These are phyloP conservation scores for Lordiphosa fenestrarum DNA, from an alignment of 2,888 invertebrate genomes.

Conservation along the genomic window DNA sequence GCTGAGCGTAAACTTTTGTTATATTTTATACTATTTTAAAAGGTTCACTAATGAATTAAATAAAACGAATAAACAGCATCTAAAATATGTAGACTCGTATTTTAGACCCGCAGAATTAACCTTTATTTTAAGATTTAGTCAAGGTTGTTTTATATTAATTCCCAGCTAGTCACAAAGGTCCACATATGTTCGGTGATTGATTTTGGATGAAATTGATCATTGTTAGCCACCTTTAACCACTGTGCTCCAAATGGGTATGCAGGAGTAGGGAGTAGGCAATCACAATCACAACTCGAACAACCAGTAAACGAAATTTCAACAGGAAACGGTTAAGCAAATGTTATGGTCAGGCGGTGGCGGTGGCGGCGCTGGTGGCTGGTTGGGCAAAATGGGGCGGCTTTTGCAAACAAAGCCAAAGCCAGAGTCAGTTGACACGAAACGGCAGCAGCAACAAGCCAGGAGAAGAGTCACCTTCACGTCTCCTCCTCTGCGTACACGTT, in stretches of 20 bases:
- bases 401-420: constrained; percentile 50
- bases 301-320: constrained; percentile 47
- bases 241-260: constrained; percentile 13
- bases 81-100: too few relatives aligned
- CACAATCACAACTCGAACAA: constrained; percentile 36
- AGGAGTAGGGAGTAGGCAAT: constrained; percentile 22
- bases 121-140: too few relatives aligned
- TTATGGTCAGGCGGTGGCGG: constrained; percentile 45
- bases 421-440: constrained; percentile 65
- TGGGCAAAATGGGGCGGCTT: constrained; percentile 61
- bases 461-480: constrained; percentile 3
- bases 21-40: too few relatives aligned
- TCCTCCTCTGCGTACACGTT: constrained; percentile 55
- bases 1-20: too few relatives aligned
- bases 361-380: constrained; percentile 17
- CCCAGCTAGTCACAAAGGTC: too few relatives aligned
- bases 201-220: too few relatives aligned
- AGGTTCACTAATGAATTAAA: too few relatives aligned
- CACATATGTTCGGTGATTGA: too few relatives aligned
- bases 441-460: constrained; percentile 29
- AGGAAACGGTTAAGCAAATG: constrained; percentile 69
- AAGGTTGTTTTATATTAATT: too few relatives aligned
- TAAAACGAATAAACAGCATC: too few relatives aligned
- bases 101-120: too few relatives aligned
- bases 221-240: constrained; percentile 2